Evolutionary conservation across 2,113 vertebrate genomes (phyloP).

Genomic region (Anoura caudifer): DNA sequence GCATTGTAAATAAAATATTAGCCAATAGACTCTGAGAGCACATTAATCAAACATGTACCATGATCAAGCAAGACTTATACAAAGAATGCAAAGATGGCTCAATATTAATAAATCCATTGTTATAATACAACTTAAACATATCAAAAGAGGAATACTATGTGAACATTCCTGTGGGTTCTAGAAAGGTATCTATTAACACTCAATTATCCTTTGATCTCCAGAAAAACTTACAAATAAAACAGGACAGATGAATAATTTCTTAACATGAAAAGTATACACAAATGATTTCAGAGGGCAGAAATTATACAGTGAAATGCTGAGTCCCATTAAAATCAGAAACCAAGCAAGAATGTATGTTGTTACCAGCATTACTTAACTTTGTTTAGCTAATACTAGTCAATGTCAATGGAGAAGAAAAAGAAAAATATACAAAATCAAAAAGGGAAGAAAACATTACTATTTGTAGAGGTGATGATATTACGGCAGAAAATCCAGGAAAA

Average conservation of each 20-base stretch:
- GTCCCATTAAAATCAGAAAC: slow-evolving; percentile 31
- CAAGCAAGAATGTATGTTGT: neutral
- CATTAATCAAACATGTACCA: neutral
- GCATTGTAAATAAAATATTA: neutral
- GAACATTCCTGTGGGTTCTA: neutral
- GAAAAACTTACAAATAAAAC: neutral
- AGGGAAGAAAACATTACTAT: neutral
- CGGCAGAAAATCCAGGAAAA: neutral
- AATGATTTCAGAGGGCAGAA: slow-evolving; percentile 1
- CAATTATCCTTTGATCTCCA: neutral
- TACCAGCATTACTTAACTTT: neutral
- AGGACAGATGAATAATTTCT: neutral
- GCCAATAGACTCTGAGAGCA: neutral
- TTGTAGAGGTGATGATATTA: neutral
- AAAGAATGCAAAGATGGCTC: slow-evolving; percentile 2
- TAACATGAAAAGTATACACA: neutral
- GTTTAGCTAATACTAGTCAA: neutral
- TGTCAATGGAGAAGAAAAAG: neutral
- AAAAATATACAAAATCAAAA: neutral
- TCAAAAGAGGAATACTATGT: neutral
- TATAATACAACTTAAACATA: neutral
- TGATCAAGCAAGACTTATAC: neutral
- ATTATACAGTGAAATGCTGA: neutral
- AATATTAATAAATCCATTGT: neutral
- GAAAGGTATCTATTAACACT: neutral